Conservation (phyloP, 2,113 vertebrate species). For the Brachypteracias leptosomus region DNA sequence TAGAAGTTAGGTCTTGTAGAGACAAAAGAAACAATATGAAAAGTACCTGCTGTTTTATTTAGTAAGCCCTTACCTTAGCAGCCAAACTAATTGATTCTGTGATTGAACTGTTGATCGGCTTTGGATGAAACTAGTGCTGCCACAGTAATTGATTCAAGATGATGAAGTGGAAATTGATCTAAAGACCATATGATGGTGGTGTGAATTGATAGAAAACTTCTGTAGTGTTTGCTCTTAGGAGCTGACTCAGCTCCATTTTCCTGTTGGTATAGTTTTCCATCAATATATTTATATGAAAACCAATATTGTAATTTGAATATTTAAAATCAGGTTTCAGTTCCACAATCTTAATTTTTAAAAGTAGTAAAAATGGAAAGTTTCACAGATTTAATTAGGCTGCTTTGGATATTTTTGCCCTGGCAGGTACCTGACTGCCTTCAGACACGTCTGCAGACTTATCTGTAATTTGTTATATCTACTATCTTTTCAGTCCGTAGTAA, state of each 20-base stretch:
- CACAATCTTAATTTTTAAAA: not conserved
- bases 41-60: not conserved
- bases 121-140: not conserved
- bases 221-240: not conserved
- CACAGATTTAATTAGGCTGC: not conserved
- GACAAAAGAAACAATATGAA: not conserved
- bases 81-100: not conserved
- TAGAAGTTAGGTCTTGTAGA: not conserved
- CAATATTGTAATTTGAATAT: not conserved
- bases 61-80: not conserved
- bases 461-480: not conserved
- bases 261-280: not conserved
- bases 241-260: not conserved
- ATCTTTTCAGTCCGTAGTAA: not conserved
- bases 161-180: not conserved
- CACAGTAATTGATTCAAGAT: not conserved
- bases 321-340: not conserved
- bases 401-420: not conserved
- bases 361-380: not conserved
- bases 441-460: not conserved
- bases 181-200: not conserved
- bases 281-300: not conserved
- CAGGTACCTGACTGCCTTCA: not conserved
- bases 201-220: not conserved
- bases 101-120: not conserved